Base-by-base conservation (phyloP, 2,888 invertebrate genomes). In the Melangyna quadrimaculata region DNA sequence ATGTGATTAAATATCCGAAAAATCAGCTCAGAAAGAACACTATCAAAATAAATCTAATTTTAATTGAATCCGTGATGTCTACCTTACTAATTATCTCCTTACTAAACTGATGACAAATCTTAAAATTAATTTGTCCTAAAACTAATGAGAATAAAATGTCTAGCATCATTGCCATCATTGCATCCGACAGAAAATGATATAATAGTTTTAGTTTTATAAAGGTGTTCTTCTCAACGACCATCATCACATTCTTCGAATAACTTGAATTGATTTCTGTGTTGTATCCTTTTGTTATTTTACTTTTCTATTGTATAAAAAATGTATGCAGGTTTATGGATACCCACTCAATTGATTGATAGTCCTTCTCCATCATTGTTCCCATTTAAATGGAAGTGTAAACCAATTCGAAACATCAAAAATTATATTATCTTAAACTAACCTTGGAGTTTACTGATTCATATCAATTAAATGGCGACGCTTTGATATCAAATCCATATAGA, bases 381-480 rank as follows among this genome's bases (percentile, higher is more conserved):
- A 59, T 45, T 65, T 70, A 55, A 70, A 74, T 57, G 14, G 63
- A 29, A 65, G 53, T 63, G 70, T 57, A 40, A 65, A 57, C 45
- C 75, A 55, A 81, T 57, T 55, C 9, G 9, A 37, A 32, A 53
- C 45, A 45, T 45, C 45, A 45, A 29, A 19, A 7, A 65, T 32
- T 45, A 43, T 6, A 48, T 24, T 45, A 59, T 67, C 37, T 57
- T 59, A 73, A 65, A 84, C 74, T 79, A 71, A 74, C 83, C 83
- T 79, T 29, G 12, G 65, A 65, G 59, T 71, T 78, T 84, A 75
- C 71, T 59, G 71, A 84, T 74, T 71, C 65, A 78, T 78, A 82
- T 83, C 73, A 70, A 22, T 43, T 63, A 27, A 78, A 63, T 63
- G 53, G 73, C 55, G 73, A 69, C 78, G 73, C 48, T 70, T 78